Base-by-base conservation (phyloP, 2,888 invertebrate genomes). In the Noctua fimbriata region DNA sequence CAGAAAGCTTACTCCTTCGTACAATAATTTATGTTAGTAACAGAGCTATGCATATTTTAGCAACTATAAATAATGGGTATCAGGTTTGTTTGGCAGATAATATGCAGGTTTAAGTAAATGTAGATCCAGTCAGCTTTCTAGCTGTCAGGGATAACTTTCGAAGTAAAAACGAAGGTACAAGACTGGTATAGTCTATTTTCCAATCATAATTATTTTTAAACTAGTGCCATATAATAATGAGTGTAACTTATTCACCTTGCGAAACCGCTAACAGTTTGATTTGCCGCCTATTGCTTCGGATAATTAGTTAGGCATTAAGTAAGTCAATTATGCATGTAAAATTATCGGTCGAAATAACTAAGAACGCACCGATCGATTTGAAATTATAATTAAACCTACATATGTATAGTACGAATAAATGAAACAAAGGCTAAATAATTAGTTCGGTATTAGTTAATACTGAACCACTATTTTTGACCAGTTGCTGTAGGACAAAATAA, bases 241-340 rank as follows among this genome's bases (percentile, higher is more conserved):
- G 36, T 67, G 67, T 69, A 66, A 69, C 60, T 76, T 75, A 84
- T 84, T 69, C 58, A 77, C 14, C n/a, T 84, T 77, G 58, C 52
- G 41, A 73, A 74, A 82, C 71, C 21, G 12, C 36, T 21, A 55
- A 81, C 44, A 81, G 77, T 83, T 83, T 67, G 60, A 76, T n/a
- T 81, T 74, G 52, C 71, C 65, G 58, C 49, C 24, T 71, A 77
- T 81, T 84, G 77, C 73, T 77, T 76, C 70, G 77, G 58, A 81
- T 81, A 83, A 81, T 84, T 81, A 83, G 71, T 52, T 69, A 32
- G 41, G 41, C 69, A 81, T 81, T 71, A 71, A 69, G 63, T 77
- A 81, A 70, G 60, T 58, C 49, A 18, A 77, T 81, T 76, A 77
- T 77, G 41, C 28, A 74, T 81, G 71, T 77, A 71, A 84, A 81